These are phyloP conservation scores for Parauchenoglanis ngamensis DNA, from an alignment of 2,797 vertebrate genomes.

Conservation along the genomic window DNA sequence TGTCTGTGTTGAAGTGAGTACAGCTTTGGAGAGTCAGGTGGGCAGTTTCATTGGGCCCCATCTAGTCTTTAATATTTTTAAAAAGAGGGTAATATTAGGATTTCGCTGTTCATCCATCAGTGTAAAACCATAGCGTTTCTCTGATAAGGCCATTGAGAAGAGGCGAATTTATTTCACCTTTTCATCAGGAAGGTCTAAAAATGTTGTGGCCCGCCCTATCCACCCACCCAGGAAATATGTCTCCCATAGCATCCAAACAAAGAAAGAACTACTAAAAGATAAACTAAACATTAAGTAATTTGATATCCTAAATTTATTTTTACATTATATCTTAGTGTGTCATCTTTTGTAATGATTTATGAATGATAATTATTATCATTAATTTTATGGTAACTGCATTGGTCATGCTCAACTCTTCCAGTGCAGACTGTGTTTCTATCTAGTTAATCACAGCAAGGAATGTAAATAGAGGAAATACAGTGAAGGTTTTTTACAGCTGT, in stretches of 20 bases:
- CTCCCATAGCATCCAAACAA: neutral
- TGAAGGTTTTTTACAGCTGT: neutral
- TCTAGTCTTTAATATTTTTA: neutral
- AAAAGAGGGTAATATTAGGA: neutral
- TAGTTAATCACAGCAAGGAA: neutral
- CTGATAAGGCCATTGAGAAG: neutral
- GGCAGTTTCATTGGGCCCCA: neutral
- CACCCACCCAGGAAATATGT: neutral
- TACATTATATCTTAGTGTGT: neutral
- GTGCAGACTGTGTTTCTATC: neutral
- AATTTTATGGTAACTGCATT: neutral
- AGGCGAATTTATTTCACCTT: neutral
- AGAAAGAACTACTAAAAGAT: neutral
- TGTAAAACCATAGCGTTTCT: neutral
- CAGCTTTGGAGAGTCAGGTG: neutral
- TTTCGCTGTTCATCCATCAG: neutral
- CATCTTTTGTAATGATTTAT: neutral
- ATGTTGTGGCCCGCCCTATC: neutral
- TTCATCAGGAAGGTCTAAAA: neutral
- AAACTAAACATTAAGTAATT: neutral
- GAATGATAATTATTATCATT: neutral
- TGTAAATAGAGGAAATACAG: neutral
- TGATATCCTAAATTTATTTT: neutral
- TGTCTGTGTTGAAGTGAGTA: constrained; percentile 1
- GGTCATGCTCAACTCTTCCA: neutral